Percentiles rank a stretch among this genome's conserved stretches.
Conservation (phyloP, 2,888 invertebrate species). For the Altica lythri region DNA sequence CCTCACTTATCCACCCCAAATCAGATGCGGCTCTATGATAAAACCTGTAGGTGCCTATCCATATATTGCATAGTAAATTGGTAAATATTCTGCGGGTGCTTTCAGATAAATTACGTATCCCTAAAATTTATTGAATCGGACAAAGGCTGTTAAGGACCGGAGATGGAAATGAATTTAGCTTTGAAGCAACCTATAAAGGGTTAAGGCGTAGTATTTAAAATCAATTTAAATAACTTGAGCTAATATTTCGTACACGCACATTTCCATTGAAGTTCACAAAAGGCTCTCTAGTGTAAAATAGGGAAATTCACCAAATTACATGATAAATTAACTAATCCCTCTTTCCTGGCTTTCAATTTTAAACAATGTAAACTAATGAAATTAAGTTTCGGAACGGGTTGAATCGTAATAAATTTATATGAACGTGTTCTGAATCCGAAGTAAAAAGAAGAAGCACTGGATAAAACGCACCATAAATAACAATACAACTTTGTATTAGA, state of each 20-base stretch:
- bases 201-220: slow-evolving; percentile 43
- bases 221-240: slow-evolving; percentile 48
- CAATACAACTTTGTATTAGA: slow-evolving; percentile 22
- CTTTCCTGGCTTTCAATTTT: slow-evolving; percentile 55
- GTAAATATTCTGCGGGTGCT: slow-evolving; percentile 16
- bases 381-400: slow-evolving; percentile 59
- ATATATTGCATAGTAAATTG: too few species aligned
- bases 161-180: slow-evolving; percentile 36
- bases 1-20: too few species aligned
- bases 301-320: slow-evolving; percentile 54
- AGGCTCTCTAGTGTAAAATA: slow-evolving; percentile 50
- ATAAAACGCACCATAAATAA: slow-evolving; percentile 48
- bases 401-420: slow-evolving; percentile 56
- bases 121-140: slow-evolving; percentile 29
- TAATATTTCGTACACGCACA: slow-evolving; percentile 51
- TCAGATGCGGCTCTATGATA: too few species aligned
- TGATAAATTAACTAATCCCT: slow-evolving; percentile 58
- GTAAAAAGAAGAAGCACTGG: slow-evolving; percentile 46
- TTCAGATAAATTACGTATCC: slow-evolving; percentile 22
- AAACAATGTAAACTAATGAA: slow-evolving; percentile 59
- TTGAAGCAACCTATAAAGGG: slow-evolving; percentile 41
- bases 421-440: slow-evolving; percentile 51
- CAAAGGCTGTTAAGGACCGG: slow-evolving; percentile 30
- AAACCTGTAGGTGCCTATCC: too few species aligned
- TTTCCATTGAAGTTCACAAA: slow-evolving; percentile 49